Conservation (phyloP, 2,113 vertebrate genomes). For the Zapornia atra region DNA sequence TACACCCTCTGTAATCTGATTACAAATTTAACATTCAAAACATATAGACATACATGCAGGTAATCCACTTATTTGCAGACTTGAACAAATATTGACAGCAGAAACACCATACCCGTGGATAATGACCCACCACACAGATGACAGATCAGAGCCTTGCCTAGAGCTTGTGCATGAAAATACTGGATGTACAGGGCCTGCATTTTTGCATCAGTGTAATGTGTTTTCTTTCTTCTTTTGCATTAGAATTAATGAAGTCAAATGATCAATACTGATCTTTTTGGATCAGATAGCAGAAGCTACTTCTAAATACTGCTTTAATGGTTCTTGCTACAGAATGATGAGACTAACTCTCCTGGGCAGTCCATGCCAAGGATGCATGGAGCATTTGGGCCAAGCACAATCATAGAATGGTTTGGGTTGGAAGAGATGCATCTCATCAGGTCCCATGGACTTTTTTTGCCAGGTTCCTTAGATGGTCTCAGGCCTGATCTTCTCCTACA, state of each 20-base stretch:
- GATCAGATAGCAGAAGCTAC: not conserved
- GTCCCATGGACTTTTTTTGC: too few species aligned
- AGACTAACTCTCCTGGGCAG: too few species aligned
- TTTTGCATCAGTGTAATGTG: not conserved
- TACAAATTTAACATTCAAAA: constrained; percentile 9
- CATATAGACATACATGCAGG: not conserved
- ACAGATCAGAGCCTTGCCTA: not conserved
- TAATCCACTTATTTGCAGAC: constrained; percentile 30
- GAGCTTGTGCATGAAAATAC: not conserved
- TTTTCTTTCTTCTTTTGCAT: not conserved
- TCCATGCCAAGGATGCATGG: too few species aligned
- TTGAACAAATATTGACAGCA: constrained; percentile 50
- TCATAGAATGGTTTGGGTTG: too few species aligned
- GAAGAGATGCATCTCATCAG: too few species aligned
- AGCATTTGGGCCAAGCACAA: too few species aligned
- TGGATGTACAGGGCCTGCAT: not conserved
- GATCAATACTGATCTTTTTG: not conserved
- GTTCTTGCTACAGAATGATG: not conserved
- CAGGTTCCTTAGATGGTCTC: too few species aligned
- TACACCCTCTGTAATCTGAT: constrained; percentile 12
- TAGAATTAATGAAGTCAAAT: not conserved
- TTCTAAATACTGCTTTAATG: not conserved
- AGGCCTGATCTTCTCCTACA: too few species aligned
- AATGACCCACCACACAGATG: not conserved
- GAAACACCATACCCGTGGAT: not conserved